Evolutionary conservation across 2,888 invertebrate genomes (phyloP), one percentile per base, ranked within the genome.

Genomic region (Eilema depressum): DNA sequence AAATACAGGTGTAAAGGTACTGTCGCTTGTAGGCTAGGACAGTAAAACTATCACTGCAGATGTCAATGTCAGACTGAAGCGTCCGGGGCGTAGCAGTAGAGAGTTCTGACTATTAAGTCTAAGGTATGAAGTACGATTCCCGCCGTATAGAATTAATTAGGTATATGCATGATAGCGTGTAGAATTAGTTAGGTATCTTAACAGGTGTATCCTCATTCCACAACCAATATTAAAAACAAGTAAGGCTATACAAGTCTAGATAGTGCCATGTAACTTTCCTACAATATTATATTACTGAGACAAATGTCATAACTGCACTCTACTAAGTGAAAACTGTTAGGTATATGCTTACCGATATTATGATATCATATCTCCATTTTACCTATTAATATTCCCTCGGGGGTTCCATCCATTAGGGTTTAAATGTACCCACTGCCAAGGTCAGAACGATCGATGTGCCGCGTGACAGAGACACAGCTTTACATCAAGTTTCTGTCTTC

Each of bases 391-490:
- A 75, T 76, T 75, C 75, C 74, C 75, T n/a, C 64, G 69, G 70
- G 77, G 69, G 71, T 70, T 26, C 70, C 75, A 80, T 85, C 78
- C 76, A 83, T 83, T 80, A 81, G 66, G 80, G 75, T 77, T 83
- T 77, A 79, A 85, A 77, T 75, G 60, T 70, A 78, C 78, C 88
- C 91, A 93, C 85, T 92, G 93, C 89, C 94, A 94, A 94, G 94
- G 94, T 93, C 93, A 88, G 86, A 93, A 93, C 93, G 94, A 94
- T 91, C 91, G 86, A 77, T 76, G 75, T 68, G 73, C 67, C 75
- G 85, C 67, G 79, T 47, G 86, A 89, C 63, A 71, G 86, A 79
- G 90, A 88, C 73, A 76, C 65, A 68, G 69, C 67, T 85, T 87
- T 81, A 60, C 73, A 70, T 75, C 70, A 71, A 64, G 71, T 76